Evolutionary conservation across 2,113 vertebrate genomes (phyloP), one percentile per base, ranked within the genome.

Genomic region (Scomber scombrus): DNA sequence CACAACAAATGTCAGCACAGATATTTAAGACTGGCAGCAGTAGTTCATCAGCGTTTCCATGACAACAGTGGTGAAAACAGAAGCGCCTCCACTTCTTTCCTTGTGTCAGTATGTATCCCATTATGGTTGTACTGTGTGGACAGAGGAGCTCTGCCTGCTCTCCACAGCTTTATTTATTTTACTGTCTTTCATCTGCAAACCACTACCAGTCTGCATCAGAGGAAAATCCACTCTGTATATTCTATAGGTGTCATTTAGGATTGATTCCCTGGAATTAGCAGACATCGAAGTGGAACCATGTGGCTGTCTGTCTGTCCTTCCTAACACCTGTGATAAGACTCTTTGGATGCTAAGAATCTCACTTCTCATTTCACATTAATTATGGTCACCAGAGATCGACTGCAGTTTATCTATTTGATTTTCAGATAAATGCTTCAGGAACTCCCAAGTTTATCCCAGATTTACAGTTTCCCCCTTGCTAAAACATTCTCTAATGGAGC

Each of bases 241-340:
- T 86, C 92, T 89, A 85, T 85, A 91, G 92, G 91, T 93, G 92
- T 94, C 91, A 93, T 92, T 94, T 92, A 94, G 92, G 90, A 92
- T 90, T 90, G 92, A 93, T 92, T 90, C 91, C 90, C 89, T 92
- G 90, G 90, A 92, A 92, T 93, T 92, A 92, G 80, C 84, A 87
- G 80, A 92, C 82, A 84, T 93, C 88, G 78, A 92, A 94, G 81
- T 91, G 91, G 87, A 91, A 93, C 91, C 91, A 90, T 91, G 85
- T 92, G 92, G 76, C 86, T 66, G 88, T 82, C 84, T 80, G 89
- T 90, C 88, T 73, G 86, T 89, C 73, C 67, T 69, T 80, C 74
- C 70, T 57, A 60, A 81, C 88, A 93, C 90, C 89, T 89, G 91
- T 51, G 86, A 91, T 88, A 87, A 91, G 68, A 23, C 74, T n/a